Base-by-base conservation (phyloP, 1,140 invertebrate genomes). In the Oryzaephilus surinamensis region DNA sequence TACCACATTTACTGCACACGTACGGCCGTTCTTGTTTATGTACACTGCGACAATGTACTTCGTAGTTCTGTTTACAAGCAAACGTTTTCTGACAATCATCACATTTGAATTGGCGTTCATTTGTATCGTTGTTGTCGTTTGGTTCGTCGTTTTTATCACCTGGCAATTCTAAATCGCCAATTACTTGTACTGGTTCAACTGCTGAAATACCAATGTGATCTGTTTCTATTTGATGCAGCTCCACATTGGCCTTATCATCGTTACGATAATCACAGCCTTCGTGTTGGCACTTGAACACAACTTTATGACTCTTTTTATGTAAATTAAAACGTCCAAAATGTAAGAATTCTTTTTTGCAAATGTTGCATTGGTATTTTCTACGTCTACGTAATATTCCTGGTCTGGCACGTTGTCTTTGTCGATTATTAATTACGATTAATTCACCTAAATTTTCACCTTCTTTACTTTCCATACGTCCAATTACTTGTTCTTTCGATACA, bases 401-500 rank as follows among this genome's bases (percentile, higher is more conserved):
- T 56, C 57, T 70, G 5, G 69, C 66, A 19, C 72, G 57, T 3
- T 16, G 5, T 42, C 36, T 69, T n/a, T n/a, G n/a, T n/a, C n/a
- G n/a, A n/a, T n/a, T 70, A 55, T 74, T 72, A 1, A 76, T 64
- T 12, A 74, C 66, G 3, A 80, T 70, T 6, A 73, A 61, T 54
- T 79, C 70, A 2, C 73, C 76, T 15, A 77, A 54, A 50, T 70
- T 65, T 45, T 67, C 64, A 13, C 72, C 73, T 42, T 75, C 69
- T 37, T 65, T 51, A n/a, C 67, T 66, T 58, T 78, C 74, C 24
- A 78, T 60, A 46, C 77, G 76, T 1, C 78, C 79, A 48, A 82
- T 79, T 17, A 79, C 71, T 31, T 66, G 59, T 42, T 60, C 58
- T 54, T 31, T 12, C 4, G 17, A 28, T 18, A 33, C 37, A 19